Conservation (phyloP, 2,888 invertebrate species). For the Sesia apiformis region DNA sequence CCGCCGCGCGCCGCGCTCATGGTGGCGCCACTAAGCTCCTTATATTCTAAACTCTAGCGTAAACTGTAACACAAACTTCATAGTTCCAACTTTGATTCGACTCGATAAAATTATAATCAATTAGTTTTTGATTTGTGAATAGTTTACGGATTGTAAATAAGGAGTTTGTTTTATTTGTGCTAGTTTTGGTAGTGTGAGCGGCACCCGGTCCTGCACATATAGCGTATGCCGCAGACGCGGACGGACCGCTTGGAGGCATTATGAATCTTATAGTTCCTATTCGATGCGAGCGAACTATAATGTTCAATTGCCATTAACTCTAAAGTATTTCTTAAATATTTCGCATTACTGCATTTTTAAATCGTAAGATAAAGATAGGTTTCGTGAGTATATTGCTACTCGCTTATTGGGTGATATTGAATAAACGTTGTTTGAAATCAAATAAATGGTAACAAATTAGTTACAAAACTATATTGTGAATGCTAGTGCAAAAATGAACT, state of each 20-base stretch:
- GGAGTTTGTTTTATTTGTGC: constrained; percentile 58
- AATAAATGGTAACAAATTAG: constrained; percentile 58
- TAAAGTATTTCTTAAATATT: constrained; percentile 71
- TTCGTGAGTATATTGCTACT: constrained; percentile 66
- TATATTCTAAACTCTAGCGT: constrained; percentile 72
- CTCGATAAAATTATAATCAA: constrained; percentile 26
- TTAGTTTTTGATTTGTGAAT: constrained; percentile 34
- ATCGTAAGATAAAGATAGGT: constrained; percentile 59
- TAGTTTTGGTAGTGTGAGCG: constrained; percentile 53
- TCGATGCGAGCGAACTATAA: constrained; percentile 73
- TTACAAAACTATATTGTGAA: constrained; percentile 71
- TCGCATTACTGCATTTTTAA: constrained; percentile 74
- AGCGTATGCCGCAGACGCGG: constrained; percentile 19
- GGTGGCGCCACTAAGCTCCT: constrained; percentile 67
- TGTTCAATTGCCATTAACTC: constrained; percentile 71
- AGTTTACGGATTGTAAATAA: constrained; percentile 56
- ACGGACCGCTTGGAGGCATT: constrained; percentile 54
- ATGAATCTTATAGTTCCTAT: constrained; percentile 75
- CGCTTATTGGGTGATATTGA: constrained; percentile 74
- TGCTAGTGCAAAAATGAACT: constrained; percentile 73
- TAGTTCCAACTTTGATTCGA: constrained; percentile 51
- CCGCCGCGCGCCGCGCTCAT: constrained; percentile 58
- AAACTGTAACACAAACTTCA: constrained; percentile 63
- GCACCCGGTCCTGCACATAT: constrained; percentile 46
- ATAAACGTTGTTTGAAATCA: constrained; percentile 60